phyloP scores from a whole-genome alignment of 2,797 vertebrate genomes.

The Alfaro cultratus region DNA sequence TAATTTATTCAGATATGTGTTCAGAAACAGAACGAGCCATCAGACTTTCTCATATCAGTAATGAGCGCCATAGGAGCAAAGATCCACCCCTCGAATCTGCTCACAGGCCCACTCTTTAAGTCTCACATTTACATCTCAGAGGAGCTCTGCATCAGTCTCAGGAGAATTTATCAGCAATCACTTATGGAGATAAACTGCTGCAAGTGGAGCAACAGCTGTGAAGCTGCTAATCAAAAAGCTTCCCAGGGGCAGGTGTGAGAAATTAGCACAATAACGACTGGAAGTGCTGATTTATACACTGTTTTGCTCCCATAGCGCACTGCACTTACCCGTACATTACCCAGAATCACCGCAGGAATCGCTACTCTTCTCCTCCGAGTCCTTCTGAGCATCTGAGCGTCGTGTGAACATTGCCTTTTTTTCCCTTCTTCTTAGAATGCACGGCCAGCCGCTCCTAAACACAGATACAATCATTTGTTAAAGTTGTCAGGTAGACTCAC shows the following conservation, averaged over 20 bases:
- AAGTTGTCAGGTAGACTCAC: constrained; percentile 28
- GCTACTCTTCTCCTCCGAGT: constrained; percentile 44
- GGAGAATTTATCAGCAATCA: constrained; percentile 78
- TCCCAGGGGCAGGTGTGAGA: constrained; percentile 74
- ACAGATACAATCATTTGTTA: constrained; percentile 28
- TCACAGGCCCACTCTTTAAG: constrained; percentile 50
- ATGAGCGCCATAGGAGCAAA: constrained; percentile 64
- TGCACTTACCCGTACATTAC: constrained; percentile 32
- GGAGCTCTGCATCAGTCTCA: constrained; percentile 65
- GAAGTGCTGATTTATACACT: constrained; percentile 63
- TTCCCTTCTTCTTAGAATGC: constrained; percentile 7
- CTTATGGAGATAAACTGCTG: constrained; percentile 75
- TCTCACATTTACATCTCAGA: constrained; percentile 55
- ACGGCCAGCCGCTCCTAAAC: constrained; percentile 11
- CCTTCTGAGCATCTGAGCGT: constrained; percentile 37
- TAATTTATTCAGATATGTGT: constrained; percentile 50
- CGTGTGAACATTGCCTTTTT: constrained; percentile 1
- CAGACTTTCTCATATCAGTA: constrained; percentile 57
- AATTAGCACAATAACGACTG: constrained; percentile 75
- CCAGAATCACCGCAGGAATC: constrained; percentile 26
- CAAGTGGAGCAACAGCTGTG: constrained; percentile 77
- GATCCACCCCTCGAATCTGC: constrained; percentile 52
- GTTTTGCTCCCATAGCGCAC: constrained; percentile 29
- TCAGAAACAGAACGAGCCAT: constrained; percentile 26
- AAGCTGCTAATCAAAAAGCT: constrained; percentile 72